Conservation (phyloP, 2,797 vertebrate genomes). For the Sparidentex hasta region DNA sequence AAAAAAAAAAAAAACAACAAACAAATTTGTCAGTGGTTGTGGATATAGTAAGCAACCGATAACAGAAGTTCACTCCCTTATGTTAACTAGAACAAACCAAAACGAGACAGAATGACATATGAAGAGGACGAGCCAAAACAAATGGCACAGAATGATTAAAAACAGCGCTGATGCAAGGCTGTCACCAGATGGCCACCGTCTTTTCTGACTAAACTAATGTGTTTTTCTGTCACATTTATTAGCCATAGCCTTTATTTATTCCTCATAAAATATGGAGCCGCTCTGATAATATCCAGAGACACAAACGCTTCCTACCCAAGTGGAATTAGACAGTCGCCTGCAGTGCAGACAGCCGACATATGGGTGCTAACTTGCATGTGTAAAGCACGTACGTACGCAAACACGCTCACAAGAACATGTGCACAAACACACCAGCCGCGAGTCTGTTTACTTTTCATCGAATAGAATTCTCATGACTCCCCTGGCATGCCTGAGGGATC, state of each 20-base stretch:
- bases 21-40: slow-evolving; percentile 9
- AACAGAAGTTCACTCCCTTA: slow-evolving; percentile 30
- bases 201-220: slow-evolving; percentile 65
- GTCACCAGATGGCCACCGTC: slow-evolving; percentile 78
- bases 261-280: slow-evolving; percentile 60
- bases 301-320: slow-evolving; percentile 36
- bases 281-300: slow-evolving; percentile 51
- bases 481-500: slow-evolving; percentile 77
- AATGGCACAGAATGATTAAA: slow-evolving; percentile 70
- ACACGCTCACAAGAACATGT: slow-evolving; percentile 23
- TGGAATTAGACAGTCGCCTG: slow-evolving; percentile 61
- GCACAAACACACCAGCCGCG: slow-evolving; percentile 69
- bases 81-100: slow-evolving; percentile 51
- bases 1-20: no score
- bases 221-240: slow-evolving; percentile 70
- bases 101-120: slow-evolving; percentile 58
- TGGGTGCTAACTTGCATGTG: slow-evolving; percentile 56
- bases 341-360: slow-evolving; percentile 75
- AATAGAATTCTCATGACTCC: slow-evolving; percentile 74
- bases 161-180: slow-evolving; percentile 63
- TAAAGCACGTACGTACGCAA: slow-evolving; percentile 38
- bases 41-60: slow-evolving; percentile 22
- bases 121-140: slow-evolving; percentile 56
- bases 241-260: slow-evolving; percentile 60
- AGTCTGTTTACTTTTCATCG: slow-evolving; percentile 82